Conservation (phyloP, 2,888 invertebrate genomes). For the Boloria euphrosyne region DNA sequence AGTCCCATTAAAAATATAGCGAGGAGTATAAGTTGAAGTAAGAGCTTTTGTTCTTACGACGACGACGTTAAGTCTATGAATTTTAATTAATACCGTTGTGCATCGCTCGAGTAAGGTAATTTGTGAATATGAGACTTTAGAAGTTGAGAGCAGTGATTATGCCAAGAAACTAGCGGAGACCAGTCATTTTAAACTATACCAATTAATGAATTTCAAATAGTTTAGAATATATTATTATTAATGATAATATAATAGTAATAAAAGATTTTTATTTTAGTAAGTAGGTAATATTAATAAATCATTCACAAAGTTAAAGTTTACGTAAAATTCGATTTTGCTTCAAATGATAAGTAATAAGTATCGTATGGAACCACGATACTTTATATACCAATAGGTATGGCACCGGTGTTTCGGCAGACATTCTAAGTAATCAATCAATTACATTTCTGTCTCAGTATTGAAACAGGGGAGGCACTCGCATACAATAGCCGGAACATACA, state of each 20-base stretch:
- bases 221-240: too few relatives aligned
- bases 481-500: constrained; percentile 39
- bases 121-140: constrained; percentile 17
- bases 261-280: too few relatives aligned
- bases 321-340: too few relatives aligned
- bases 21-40: constrained; percentile 6
- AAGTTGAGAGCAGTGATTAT: constrained; percentile 18
- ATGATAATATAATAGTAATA: too few relatives aligned
- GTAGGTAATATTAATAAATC: too few relatives aligned
- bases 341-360: too few relatives aligned
- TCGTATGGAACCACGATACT: not conserved
- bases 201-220: not conserved
- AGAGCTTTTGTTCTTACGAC: constrained; percentile 8
- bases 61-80: constrained; percentile 15
- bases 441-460: constrained; percentile 30
- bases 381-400: constrained; percentile 1
- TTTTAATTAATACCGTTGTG: constrained; percentile 20
- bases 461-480: constrained; percentile 25
- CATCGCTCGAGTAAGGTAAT: constrained; percentile 17
- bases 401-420: constrained; percentile 25
- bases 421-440: constrained; percentile 36
- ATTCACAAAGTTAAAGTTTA: too few relatives aligned
- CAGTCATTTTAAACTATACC: not conserved
- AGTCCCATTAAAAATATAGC: not conserved
- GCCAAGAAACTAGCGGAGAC: constrained; percentile 12